Conservation (phyloP, 2,888 invertebrate genomes). For the Diloba caeruleocephala region DNA sequence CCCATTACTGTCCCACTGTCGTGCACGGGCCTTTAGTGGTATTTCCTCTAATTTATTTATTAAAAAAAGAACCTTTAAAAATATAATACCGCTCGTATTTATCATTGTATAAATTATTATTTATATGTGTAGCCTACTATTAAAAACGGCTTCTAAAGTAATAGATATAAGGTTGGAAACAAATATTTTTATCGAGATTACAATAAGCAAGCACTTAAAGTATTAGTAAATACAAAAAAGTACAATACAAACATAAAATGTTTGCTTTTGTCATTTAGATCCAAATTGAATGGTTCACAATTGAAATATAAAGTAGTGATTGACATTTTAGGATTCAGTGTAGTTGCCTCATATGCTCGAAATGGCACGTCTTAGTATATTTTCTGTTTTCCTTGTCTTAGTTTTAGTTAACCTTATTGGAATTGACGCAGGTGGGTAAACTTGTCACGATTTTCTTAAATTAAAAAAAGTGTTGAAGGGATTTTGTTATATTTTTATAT, state of each 20-base stretch:
- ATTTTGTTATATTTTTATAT: no score
- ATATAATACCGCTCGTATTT: not conserved
- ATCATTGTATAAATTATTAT: not conserved
- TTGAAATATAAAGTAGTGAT: slow-evolving; percentile 36
- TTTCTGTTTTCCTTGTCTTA: slow-evolving; percentile 24
- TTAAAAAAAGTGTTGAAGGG: no score
- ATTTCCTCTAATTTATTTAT: no score
- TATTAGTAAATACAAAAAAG: no score
- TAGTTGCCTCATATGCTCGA: slow-evolving; percentile 11
- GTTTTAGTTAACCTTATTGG: slow-evolving; percentile 14
- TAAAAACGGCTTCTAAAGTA: not conserved
- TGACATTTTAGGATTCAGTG: slow-evolving; percentile 28
- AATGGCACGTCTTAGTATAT: slow-evolving; percentile 30
- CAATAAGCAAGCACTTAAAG: no score
- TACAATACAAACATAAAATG: slow-evolving; percentile 3
- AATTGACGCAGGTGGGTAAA: slow-evolving; percentile 34
- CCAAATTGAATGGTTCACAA: slow-evolving; percentile 25
- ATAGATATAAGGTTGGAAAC: not conserved
- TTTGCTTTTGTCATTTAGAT: slow-evolving; percentile 35
- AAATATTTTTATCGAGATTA: no score
- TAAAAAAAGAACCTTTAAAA: no score
- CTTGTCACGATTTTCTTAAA: no score
- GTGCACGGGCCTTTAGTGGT: no score
- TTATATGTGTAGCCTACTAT: no score
- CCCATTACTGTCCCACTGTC: no score